Base-by-base conservation (phyloP, 2,888 invertebrate genomes). In the Syritta pipiens region DNA sequence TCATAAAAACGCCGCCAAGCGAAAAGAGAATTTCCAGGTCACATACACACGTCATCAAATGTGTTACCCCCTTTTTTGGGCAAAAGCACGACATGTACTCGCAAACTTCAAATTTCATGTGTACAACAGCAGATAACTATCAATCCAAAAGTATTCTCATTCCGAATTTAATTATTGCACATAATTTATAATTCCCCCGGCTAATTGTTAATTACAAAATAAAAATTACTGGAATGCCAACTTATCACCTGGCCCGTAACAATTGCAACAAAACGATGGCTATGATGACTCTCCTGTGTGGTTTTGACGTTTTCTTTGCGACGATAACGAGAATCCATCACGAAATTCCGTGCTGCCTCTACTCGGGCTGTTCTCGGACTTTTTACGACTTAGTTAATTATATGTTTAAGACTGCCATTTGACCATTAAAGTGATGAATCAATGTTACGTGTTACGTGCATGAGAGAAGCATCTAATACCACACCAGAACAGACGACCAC, bases 391-490 rank as follows among this genome's bases (percentile, higher is more conserved):
- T 7, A 14, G 51, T 65, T n/a, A 65, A 65, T 65, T 65, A 65
- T 19, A 44, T 12, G n/a, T 30, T 51, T 49, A 30, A 51, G 10
- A 49, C 40, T n/a, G 12, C 35, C 30, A 42, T 24, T 22, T 28
- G 9, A 24, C 63, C 30, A 63, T 51, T 63, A 32, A 42, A 53
- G 42, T 24, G 51, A 42, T 51, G 63, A 63, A 63, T 63, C 51
- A 65, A 55, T 65, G 65, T 53, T 55, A 65, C 65, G 53, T 65
- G 53, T 53, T 53, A 53, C 53, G 53, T 65, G 53, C 65, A 53
- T 53, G 53, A 63, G 24, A 14, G 63, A 22, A 51, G 42, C 42
- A 17, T 51, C 63, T 65, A 65, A 65, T 42, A 32, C 44, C 44
- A 7, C 44, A 48, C 30, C 51, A 51, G 42, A 44, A n/a, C n/a